Conservation (phyloP, 1,140 invertebrate genomes). For the Oscheius sp. region DNA sequence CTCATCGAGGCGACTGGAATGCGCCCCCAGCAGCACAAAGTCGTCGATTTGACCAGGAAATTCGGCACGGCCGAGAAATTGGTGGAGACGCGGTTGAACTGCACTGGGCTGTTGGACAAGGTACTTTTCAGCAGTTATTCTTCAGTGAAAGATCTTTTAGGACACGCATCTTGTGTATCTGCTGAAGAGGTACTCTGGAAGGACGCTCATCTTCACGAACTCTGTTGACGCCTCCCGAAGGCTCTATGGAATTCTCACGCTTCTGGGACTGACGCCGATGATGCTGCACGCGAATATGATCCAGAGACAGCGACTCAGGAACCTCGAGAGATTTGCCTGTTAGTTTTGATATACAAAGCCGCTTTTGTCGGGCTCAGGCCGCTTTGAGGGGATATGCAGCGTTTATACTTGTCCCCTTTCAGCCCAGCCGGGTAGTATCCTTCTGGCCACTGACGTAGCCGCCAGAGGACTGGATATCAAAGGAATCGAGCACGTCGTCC, state of each 20-base stretch:
- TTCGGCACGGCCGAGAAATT: slow-evolving; percentile 76
- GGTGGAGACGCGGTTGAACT: slow-evolving; percentile 76
- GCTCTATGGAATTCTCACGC: slow-evolving; percentile 76
- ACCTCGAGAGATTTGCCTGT: slow-evolving; percentile 83
- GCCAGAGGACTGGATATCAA: slow-evolving; percentile 93
- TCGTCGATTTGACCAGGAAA: slow-evolving; percentile 81
- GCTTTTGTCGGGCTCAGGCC: too few species aligned
- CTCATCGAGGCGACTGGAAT: slow-evolving; percentile 24
- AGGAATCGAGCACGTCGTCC: slow-evolving; percentile 87
- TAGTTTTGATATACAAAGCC: slow-evolving; percentile 58
- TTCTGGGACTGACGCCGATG: slow-evolving; percentile 75
- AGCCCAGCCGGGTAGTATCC: slow-evolving; percentile 67
- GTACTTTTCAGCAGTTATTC: slow-evolving; percentile 24
- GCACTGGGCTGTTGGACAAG: slow-evolving; percentile 72
- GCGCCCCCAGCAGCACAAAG: slow-evolving; percentile 73
- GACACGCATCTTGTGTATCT: slow-evolving; percentile 93
- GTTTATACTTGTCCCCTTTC: slow-evolving; percentile 28
- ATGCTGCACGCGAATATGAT: slow-evolving; percentile 91
- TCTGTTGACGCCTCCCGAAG: slow-evolving; percentile 86
- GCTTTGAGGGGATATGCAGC: too few species aligned
- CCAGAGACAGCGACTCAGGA: slow-evolving; percentile 87
- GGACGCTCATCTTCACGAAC: slow-evolving; percentile 94
- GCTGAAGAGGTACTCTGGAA: slow-evolving; percentile 75
- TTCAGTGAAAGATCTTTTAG: slow-evolving; percentile 56
- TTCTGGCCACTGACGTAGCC: slow-evolving; percentile 96